Evolutionary conservation across 2,888 invertebrate genomes (phyloP).

Genomic region (Acanthosepion lycidas): DNA sequence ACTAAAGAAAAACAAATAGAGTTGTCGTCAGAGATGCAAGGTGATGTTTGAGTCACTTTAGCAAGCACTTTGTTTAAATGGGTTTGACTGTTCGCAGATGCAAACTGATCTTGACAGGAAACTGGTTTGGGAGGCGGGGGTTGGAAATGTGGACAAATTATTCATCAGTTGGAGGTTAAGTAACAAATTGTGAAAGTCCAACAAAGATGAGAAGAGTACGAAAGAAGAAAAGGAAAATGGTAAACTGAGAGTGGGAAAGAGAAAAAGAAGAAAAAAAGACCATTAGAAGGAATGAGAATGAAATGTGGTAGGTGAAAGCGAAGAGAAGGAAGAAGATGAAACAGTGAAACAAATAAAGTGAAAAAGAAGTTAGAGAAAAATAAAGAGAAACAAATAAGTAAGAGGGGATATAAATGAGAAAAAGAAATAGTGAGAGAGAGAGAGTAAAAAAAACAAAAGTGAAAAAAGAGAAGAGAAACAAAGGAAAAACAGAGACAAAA

Average conservation of each 20-base stretch:
- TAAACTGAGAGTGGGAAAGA: background rate
- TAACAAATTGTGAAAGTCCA: background rate
- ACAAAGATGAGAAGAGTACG: background rate
- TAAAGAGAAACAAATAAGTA: too few relatives aligned
- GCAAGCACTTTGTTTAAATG: background rate
- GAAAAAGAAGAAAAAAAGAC: background rate
- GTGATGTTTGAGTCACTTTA: constrained; percentile 33
- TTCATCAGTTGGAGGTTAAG: background rate
- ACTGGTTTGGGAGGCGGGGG: background rate
- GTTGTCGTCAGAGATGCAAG: background rate
- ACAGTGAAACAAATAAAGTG: background rate
- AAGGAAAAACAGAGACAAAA: background rate
- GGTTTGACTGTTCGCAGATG: constrained; percentile 1
- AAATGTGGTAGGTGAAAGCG: background rate
- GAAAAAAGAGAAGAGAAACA: background rate
- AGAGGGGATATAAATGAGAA: background rate
- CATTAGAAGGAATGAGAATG: too few relatives aligned
- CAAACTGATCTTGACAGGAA: constrained; percentile 33
- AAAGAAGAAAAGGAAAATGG: background rate
- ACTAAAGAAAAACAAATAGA: background rate
- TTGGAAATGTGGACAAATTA: background rate
- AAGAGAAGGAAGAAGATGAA: background rate
- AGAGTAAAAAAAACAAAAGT: too few relatives aligned
- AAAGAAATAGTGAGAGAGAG: background rate
- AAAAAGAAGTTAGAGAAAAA: too few relatives aligned